phyloP scores from a whole-genome alignment of 2,888 invertebrate species.

The Caenorhabditis sp. region DNA sequence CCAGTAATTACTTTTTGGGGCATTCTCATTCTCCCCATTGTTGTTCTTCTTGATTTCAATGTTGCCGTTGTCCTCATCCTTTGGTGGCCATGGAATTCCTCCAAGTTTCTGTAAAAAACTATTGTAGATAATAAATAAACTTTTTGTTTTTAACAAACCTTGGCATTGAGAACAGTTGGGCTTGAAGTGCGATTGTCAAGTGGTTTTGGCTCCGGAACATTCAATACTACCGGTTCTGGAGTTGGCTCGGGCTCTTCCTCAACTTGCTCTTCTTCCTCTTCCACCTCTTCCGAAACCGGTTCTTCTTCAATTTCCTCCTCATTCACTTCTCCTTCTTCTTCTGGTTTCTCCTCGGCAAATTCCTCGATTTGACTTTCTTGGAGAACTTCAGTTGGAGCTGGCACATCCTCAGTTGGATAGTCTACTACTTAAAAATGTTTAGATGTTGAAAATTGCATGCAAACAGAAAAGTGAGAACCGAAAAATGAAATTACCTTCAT shows the following conservation, averaged over 20 bases:
- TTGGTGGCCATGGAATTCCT: slow-evolving; percentile 46
- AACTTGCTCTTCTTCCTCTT: slow-evolving; percentile 17
- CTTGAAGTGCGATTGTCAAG: slow-evolving; percentile 37
- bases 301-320: slow-evolving; percentile 17
- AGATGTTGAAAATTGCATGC: slow-evolving; percentile 5
- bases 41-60: slow-evolving; percentile 17
- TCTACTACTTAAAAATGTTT: slow-evolving; percentile 14
- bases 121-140: neutral
- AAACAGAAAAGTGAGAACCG: neutral
- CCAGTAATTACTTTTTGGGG: slow-evolving; percentile 31
- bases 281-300: neutral
- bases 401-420: slow-evolving; percentile 10
- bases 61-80: slow-evolving; percentile 8
- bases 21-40: slow-evolving; percentile 14
- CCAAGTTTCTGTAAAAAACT: slow-evolving; percentile 41
- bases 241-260: slow-evolving; percentile 25
- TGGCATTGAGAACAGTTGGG: slow-evolving; percentile 36
- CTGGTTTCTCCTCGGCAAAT: slow-evolving; percentile 32
- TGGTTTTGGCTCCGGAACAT: slow-evolving; percentile 10
- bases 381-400: slow-evolving; percentile 31
- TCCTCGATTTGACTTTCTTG: slow-evolving; percentile 49
- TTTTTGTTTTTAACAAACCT: slow-evolving; percentile 7
- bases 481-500: slow-evolving; percentile 14
- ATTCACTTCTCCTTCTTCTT: slow-evolving; percentile 5
- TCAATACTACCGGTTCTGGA: slow-evolving; percentile 8